Base-by-base conservation (phyloP, 2,797 vertebrate genomes). In the Acipenser transmontanus region DNA sequence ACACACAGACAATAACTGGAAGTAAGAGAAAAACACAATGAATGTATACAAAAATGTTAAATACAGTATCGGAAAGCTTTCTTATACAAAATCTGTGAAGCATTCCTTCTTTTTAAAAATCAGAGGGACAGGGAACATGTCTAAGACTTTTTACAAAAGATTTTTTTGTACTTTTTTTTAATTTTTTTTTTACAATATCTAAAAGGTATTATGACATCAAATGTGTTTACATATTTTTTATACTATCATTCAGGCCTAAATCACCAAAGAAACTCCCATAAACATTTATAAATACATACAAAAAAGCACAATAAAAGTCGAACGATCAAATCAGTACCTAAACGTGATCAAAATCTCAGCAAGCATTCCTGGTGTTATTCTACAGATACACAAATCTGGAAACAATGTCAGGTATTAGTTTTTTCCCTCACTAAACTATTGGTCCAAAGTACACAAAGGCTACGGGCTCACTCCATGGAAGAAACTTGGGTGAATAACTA, bases 191-290 rank as follows among this genome's bases (percentile, higher is more conserved):
- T 88, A 88, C 86, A 89, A 88, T 81, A 87, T 90, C 87, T 86
- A 89, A 89, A 90, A 89, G 85, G 77, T 87, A 81, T 88, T 84
- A 87, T 89, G 86, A 90, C 86, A 88, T 91, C 84, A 83, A 87
- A 85, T 86, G 81, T 85, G 84, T 86, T 84, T 82, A 85, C 82
- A 81, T 75, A 79, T 81, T 84, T 84, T 85, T 86, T 81, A 83
- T 78, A 87, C 83, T 85, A 87, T 84, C 80, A 75, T 86, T 86
- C 85, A 88, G 86, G 85, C 79, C 87, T 87, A 87, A 81, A 80
- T 85, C 85, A 88, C 84, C 81, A 85, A 86, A 85, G 77, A 73
- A 87, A 82, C 77, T 73, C 78, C 78, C 77, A 83, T 85, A 85
- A 79, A 72, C 70, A 34, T 34, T 86, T 85, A 88, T 88, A 89